These are phyloP conservation scores for Triplophysa yarkandensis DNA, from an alignment of 2,797 vertebrate species.

Conservation along the genomic window DNA sequence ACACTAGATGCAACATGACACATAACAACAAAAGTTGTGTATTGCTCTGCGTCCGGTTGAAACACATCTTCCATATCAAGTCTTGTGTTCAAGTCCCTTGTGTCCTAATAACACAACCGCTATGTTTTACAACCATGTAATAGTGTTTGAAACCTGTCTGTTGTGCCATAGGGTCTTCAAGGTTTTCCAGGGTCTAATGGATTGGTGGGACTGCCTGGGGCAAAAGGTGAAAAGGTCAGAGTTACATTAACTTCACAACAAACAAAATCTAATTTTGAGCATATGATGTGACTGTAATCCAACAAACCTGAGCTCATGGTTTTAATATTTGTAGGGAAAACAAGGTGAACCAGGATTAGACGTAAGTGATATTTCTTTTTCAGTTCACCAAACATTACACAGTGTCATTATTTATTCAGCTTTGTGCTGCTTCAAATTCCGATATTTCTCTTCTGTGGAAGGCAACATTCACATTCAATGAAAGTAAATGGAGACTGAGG, in stretches of 20 bases:
- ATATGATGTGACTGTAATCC: background rate
- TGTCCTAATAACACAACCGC: background rate
- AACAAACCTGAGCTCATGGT: slow-evolving; percentile 6
- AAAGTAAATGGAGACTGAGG: too few relatives aligned
- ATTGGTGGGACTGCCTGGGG: slow-evolving; percentile 89
- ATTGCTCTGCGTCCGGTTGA: too few relatives aligned
- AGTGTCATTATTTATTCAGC: background rate
- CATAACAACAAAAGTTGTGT: too few relatives aligned
- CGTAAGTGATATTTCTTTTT: slow-evolving; percentile 90
- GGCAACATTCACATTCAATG: too few relatives aligned
- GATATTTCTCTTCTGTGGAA: too few relatives aligned
- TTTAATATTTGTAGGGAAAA: slow-evolving; percentile 80
- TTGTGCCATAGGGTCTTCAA: slow-evolving; percentile 75
- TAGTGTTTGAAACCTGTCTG: slow-evolving; percentile 57
- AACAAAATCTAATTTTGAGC: background rate
- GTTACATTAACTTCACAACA: background rate
- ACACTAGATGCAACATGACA: too few relatives aligned
- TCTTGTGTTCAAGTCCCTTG: background rate
- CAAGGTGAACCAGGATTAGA: slow-evolving; percentile 90
- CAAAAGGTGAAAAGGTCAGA: slow-evolving; percentile 91
- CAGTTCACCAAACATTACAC: background rate
- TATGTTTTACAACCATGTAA: slow-evolving; percentile 7
- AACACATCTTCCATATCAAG: background rate
- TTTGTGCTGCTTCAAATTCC: background rate
- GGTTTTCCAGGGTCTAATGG: slow-evolving; percentile 83